Evolutionary conservation across 2,888 invertebrate genomes (phyloP).

Genomic region (Patella ulyssiponensis): DNA sequence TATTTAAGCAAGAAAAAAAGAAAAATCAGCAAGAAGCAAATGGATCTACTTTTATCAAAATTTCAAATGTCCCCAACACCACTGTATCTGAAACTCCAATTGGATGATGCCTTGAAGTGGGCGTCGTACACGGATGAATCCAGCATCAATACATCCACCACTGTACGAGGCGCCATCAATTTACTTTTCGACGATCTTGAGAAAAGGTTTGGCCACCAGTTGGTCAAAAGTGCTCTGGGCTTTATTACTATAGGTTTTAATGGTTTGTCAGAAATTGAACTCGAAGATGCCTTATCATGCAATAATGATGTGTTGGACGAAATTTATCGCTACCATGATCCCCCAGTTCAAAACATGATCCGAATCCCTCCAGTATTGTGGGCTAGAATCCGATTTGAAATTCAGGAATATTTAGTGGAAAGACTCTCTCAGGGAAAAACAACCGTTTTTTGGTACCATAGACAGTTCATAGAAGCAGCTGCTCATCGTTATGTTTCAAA

Average conservation of each 20-base stretch:
- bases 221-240: conserved; percentile 59
- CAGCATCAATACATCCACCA: conserved; percentile 41
- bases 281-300: conserved; percentile 68
- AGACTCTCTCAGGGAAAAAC: conserved; percentile 60
- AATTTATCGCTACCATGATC: conserved; percentile 66
- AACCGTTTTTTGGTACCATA: conserved; percentile 67
- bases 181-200: conserved; percentile 60
- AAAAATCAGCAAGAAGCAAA: conserved; percentile 53
- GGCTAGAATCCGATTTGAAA: conserved; percentile 60
- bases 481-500: conserved; percentile 48
- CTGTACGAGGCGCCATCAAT: conserved; percentile 58
- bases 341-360: conserved; percentile 66
- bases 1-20: conserved; percentile 50
- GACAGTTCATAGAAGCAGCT: conserved; percentile 66
- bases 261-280: conserved; percentile 65
- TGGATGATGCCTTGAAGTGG: conserved; percentile 64
- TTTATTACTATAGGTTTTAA: conserved; percentile 63
- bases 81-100: conserved; percentile 63
- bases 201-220: conserved; percentile 55
- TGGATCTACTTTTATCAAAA: conserved; percentile 45
- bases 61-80: conserved; percentile 55
- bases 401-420: conserved; percentile 65
- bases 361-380: conserved; percentile 65
- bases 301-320: conserved; percentile 64
- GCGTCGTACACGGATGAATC: conserved; percentile 49